phyloP scores from a whole-genome alignment of 2,888 invertebrate species.

The Caenorhabditis japonica region DNA sequence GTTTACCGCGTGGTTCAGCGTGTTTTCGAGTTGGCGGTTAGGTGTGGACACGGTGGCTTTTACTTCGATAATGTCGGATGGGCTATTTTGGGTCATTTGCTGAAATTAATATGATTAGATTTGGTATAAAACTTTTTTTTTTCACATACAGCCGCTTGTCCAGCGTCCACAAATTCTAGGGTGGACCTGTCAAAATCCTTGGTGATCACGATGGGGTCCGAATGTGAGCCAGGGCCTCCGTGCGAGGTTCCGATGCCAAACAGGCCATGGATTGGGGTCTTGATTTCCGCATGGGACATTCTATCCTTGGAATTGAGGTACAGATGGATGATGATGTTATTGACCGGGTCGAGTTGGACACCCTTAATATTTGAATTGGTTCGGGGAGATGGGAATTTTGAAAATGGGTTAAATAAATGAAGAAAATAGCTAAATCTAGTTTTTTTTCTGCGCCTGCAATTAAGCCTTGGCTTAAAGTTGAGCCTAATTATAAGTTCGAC shows the following conservation, averaged over 20 bases:
- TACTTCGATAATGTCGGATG: slow-evolving; percentile 65
- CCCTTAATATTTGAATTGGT: slow-evolving; percentile 8
- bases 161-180: slow-evolving; percentile 56
- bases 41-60: slow-evolving; percentile 64
- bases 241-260: slow-evolving; percentile 64
- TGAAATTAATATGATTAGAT: slow-evolving; percentile 3
- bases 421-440: not conserved
- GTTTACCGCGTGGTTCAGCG: slow-evolving; percentile 57
- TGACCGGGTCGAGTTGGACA: slow-evolving; percentile 47
- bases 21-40: slow-evolving; percentile 52
- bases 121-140: slow-evolving; percentile 3
- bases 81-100: slow-evolving; percentile 23
- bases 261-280: slow-evolving; percentile 56
- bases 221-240: slow-evolving; percentile 56
- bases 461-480: too few species aligned
- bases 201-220: slow-evolving; percentile 59
- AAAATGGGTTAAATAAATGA: not conserved
- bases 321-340: slow-evolving; percentile 60
- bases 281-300: slow-evolving; percentile 42
- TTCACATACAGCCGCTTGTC: slow-evolving; percentile 40
- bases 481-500: too few species aligned
- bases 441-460: too few species aligned
- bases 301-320: slow-evolving; percentile 58
- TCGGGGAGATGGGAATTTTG: too few species aligned
- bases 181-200: slow-evolving; percentile 61